Percentiles rank a stretch among this genome's conserved stretches.
Conservation (phyloP, 2,113 vertebrate genomes). For the Odobenus rosmarus region DNA sequence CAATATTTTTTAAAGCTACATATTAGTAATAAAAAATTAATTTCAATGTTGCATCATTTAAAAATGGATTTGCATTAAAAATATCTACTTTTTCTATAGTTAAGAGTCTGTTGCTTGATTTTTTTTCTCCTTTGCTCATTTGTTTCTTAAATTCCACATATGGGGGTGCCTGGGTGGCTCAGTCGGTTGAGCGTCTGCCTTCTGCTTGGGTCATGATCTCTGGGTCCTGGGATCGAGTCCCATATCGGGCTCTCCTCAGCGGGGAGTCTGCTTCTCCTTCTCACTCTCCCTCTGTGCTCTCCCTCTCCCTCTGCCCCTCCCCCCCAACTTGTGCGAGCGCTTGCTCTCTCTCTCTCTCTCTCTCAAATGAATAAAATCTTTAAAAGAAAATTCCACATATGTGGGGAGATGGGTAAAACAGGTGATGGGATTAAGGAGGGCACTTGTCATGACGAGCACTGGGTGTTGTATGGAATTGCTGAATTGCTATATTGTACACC, state of each 20-base stretch:
- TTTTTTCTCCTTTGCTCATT: not conserved
- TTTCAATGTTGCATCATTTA: slow-evolving; percentile 42
- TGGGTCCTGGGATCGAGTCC: no score
- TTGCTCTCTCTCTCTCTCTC: no score
- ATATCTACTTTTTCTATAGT: not conserved
- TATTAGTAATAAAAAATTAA: slow-evolving; percentile 50
- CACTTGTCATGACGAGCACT: not conserved
- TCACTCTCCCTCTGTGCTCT: no score
- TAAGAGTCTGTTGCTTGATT: not conserved
- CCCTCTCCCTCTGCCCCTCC: no score
- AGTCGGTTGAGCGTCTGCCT: no score
- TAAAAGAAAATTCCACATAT: not conserved
- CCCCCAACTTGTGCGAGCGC: no score
- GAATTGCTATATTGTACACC: not conserved
- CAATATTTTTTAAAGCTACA: slow-evolving; percentile 75
- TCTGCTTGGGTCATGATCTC: no score
- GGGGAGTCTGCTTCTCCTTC: no score
- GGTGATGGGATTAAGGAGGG: not conserved
- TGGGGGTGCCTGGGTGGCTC: no score
- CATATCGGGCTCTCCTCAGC: no score
- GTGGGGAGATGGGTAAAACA: not conserved
- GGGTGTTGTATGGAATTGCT: not conserved
- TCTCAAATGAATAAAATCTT: no score
- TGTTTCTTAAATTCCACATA: not conserved
- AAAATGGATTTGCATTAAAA: slow-evolving; percentile 64